Percentiles rank a stretch among this genome's conserved stretches.
Evolutionary conservation across 2,113 vertebrate genomes (phyloP).

Genomic region (Apteryx mantelli): DNA sequence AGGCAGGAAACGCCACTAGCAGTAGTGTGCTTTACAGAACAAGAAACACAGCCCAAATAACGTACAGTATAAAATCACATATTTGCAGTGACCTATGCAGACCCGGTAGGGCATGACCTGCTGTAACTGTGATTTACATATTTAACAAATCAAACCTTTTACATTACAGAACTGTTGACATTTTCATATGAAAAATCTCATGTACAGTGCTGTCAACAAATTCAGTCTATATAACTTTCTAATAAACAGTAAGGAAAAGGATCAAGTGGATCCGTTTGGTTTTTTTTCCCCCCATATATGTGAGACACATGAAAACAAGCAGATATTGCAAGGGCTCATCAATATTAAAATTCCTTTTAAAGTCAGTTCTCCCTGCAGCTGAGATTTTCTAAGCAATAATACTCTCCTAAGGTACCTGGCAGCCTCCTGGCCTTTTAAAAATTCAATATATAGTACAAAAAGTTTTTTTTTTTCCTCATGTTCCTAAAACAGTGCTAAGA

Average conservation of each 20-base stretch:
- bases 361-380: neutral
- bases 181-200: neutral
- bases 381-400: neutral
- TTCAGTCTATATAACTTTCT: neutral
- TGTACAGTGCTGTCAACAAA: neutral
- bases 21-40: neutral
- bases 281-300: neutral
- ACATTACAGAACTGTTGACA: neutral
- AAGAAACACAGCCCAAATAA: neutral
- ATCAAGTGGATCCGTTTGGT: neutral
- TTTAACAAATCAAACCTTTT: neutral
- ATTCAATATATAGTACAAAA: neutral
- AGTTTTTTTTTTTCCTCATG: neutral
- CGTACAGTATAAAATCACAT: neutral
- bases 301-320: neutral
- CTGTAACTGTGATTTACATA: neutral
- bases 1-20: neutral
- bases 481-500: neutral
- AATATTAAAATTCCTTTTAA: conserved; percentile 20
- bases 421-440: neutral
- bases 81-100: neutral
- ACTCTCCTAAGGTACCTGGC: neutral
- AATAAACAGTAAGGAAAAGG: neutral
- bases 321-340: neutral
- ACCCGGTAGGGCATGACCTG: neutral